phyloP scores from a whole-genome alignment of 1,140 invertebrate species.

The Tachypleus tridentatus region DNA sequence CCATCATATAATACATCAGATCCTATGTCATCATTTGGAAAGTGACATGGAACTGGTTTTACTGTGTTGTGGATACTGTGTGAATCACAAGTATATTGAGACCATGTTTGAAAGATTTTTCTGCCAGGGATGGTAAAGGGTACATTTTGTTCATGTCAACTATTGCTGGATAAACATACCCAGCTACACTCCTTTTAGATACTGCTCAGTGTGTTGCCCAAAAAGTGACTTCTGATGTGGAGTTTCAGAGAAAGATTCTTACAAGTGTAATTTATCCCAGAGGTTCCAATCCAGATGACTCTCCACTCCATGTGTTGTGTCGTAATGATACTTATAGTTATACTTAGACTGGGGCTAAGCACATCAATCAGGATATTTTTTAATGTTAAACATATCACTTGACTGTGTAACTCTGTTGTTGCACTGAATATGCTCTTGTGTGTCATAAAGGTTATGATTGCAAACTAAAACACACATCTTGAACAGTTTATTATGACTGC shows the following conservation, averaged over 20 bases:
- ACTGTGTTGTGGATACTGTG: slow-evolving; percentile 70
- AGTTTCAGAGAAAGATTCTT: slow-evolving; percentile 19
- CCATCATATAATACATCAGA: no score
- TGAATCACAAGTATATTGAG: slow-evolving; percentile 58
- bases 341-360: slow-evolving; percentile 97
- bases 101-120: slow-evolving; percentile 57
- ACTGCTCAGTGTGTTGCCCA: slow-evolving; percentile 59
- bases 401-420: slow-evolving; percentile 94
- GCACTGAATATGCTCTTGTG: slow-evolving; percentile 91
- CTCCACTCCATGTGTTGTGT: slow-evolving; percentile 88
- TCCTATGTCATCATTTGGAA: no score
- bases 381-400: slow-evolving; percentile 97
- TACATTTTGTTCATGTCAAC: slow-evolving; percentile 96
- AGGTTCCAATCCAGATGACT: slow-evolving; percentile 83
- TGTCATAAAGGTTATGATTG: slow-evolving; percentile 91
- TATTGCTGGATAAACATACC: slow-evolving; percentile 72
- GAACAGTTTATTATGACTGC: slow-evolving; percentile 98
- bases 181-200: slow-evolving; percentile 74
- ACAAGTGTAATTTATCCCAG: slow-evolving; percentile 73
- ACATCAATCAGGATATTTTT: slow-evolving; percentile 99
- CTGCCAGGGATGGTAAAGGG: slow-evolving; percentile 74
- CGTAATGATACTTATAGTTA: slow-evolving; percentile 99
- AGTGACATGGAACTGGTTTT: slow-evolving; percentile 69
- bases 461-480: slow-evolving; percentile 88
- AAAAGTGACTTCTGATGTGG: slow-evolving; percentile 26